Evolutionary conservation across 2,888 invertebrate species (phyloP).

Genomic region (Dolichopus griseipennis): DNA sequence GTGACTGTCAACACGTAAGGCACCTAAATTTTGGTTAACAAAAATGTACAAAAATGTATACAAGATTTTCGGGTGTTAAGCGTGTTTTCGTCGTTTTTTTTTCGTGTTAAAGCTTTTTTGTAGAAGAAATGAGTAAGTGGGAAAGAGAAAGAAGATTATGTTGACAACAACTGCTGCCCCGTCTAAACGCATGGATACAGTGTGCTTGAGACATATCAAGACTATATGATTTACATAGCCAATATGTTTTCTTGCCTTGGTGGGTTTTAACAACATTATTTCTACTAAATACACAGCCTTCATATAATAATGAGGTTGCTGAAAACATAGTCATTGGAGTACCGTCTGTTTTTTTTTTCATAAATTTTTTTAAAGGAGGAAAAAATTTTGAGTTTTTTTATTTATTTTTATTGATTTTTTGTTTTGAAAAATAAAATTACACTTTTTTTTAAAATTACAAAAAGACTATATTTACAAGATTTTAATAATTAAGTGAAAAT

Average conservation of each 20-base stretch:
- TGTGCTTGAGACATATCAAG: conserved; percentile 44
- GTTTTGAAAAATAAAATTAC: background rate
- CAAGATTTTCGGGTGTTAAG: too few species aligned
- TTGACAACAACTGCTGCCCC: too few species aligned
- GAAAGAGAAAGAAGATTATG: too few species aligned
- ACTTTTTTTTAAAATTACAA: background rate
- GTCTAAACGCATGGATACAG: too few species aligned
- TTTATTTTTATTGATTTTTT: background rate
- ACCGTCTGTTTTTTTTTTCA: conserved; percentile 30
- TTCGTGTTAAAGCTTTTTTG: too few species aligned
- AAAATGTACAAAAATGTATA: too few species aligned
- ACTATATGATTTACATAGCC: conserved; percentile 44
- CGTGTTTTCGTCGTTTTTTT: too few species aligned
- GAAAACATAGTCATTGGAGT: conserved; percentile 44
- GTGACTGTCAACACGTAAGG: too few species aligned
- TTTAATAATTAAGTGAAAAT: background rate
- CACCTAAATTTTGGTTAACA: too few species aligned
- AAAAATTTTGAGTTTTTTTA: background rate
- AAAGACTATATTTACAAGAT: background rate
- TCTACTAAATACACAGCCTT: conserved; percentile 43
- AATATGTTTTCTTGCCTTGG: conserved; percentile 45
- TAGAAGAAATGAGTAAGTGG: too few species aligned
- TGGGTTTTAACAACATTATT: conserved; percentile 45
- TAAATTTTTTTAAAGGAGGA: background rate
- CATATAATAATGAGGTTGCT: conserved; percentile 42